Percentiles rank a stretch among this genome's conserved stretches.
Evolutionary conservation across 2,888 invertebrate genomes (phyloP).

Genomic region (Trissolcus japonicus): DNA sequence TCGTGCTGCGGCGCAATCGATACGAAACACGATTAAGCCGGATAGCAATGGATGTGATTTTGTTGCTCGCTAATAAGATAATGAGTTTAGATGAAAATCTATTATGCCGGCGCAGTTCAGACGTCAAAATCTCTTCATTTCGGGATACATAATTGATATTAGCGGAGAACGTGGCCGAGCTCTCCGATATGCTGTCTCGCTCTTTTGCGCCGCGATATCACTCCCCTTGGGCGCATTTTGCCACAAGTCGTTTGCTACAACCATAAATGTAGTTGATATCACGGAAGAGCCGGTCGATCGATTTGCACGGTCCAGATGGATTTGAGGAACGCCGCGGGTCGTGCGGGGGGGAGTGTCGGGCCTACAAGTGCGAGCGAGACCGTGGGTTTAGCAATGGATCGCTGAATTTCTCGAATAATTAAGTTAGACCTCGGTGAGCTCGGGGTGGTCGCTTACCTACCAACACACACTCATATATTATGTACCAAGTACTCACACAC

Average conservation of each 20-base stretch:
- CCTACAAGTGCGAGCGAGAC: constrained; percentile 30
- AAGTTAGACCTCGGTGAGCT: constrained; percentile 74
- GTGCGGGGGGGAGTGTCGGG: constrained; percentile 27
- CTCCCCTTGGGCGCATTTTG: constrained; percentile 31
- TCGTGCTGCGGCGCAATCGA: constrained; percentile 56
- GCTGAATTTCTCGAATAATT: constrained; percentile 76
- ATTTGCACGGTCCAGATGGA: constrained; percentile 62
- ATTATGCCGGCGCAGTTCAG: constrained; percentile 54
- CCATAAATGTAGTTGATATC: constrained; percentile 59
- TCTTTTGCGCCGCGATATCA: background rate
- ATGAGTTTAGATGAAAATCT: constrained; percentile 58
- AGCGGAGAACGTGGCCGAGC: constrained; percentile 27
- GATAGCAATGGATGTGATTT: constrained; percentile 56
- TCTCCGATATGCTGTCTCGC: constrained; percentile 16
- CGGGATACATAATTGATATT: constrained; percentile 55
- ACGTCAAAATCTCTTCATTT: constrained; percentile 56
- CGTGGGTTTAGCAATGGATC: constrained; percentile 64
- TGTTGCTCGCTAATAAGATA: constrained; percentile 59
- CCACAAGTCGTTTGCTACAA: constrained; percentile 51
- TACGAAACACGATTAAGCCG: constrained; percentile 57
- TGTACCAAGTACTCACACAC: constrained; percentile 68
- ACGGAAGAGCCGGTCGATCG: constrained; percentile 61
- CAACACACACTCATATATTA: constrained; percentile 74
- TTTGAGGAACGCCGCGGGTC: constrained; percentile 45
- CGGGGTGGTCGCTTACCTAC: constrained; percentile 73